Conservation (phyloP, 2,888 invertebrate genomes). For the Nyleta sp. region DNA sequence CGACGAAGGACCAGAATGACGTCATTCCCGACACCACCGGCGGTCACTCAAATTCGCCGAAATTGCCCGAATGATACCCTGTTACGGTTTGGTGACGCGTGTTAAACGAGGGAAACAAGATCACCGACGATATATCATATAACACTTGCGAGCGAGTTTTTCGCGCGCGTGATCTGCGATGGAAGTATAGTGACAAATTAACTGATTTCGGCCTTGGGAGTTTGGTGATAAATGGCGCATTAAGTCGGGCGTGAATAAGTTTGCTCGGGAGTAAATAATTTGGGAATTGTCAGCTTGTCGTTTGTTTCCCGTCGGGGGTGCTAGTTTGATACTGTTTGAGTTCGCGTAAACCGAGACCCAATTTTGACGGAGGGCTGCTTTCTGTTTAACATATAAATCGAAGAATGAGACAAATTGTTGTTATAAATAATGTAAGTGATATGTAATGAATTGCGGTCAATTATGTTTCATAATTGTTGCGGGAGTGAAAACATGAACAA, state of each 20-base stretch:
- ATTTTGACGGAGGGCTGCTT: constrained; percentile 26
- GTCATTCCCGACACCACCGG: constrained; percentile 34
- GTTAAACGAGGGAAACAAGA: constrained; percentile 31
- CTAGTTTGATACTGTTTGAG: constrained; percentile 29
- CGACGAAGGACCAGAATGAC: constrained; percentile 28
- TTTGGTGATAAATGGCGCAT: constrained; percentile 44
- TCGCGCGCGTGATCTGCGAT: constrained; percentile 13
- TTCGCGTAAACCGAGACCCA: constrained; percentile 20
- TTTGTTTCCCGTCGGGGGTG: constrained; percentile 38
- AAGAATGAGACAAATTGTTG: constrained; percentile 30
- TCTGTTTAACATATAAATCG: constrained; percentile 43
- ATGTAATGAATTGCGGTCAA: too few relatives aligned
- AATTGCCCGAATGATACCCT: constrained; percentile 59
- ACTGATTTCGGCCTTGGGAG: constrained; percentile 49
- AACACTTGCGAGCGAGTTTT: constrained; percentile 34
- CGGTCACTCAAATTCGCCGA: constrained; percentile 50
- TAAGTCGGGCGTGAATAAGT: constrained; percentile 54
- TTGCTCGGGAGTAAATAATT: constrained; percentile 55
- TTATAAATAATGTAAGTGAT: constrained; percentile 6
- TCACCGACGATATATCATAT: constrained; percentile 43
- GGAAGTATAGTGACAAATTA: constrained; percentile 56
- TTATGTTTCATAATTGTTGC: too few relatives aligned
- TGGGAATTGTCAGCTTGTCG: constrained; percentile 49
- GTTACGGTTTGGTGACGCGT: constrained; percentile 35
- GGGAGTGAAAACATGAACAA: too few relatives aligned